Evolutionary conservation across 30 jellyfish, hydroid and myxozoan genomes (phyloP), one percentile per base, ranked within the genome.

Genomic region (Aurelia aurita complex sp. Pacific): DNA sequence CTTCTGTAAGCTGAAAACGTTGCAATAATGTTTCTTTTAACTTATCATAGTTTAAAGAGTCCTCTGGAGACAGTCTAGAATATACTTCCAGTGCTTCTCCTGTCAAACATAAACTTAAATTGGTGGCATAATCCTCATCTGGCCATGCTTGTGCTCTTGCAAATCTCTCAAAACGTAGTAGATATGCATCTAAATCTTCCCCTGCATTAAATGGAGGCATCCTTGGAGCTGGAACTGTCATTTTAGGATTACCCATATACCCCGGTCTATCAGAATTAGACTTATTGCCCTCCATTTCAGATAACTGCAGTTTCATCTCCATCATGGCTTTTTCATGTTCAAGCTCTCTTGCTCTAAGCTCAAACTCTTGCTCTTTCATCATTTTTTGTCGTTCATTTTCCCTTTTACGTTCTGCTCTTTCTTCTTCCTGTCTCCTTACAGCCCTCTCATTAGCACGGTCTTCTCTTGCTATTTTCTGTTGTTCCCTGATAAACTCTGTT

Each of bases 241-340:
- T 61, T 61, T 61, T 61, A 61, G 69, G 33, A 61, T 23, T 17
- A 15, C 69, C 69, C 33, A 23, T 61, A 23, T 23, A 15, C 19
- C 32, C 33, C 5, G 69, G 33, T 17, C 69, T 61, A 15, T 38
- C 50, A 38, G 50, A 38, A 38, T 5, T 38, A 38, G 5, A 38
- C 50, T 70, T 70, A 70, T 36, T 70, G 62, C 51, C 63, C 64
- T 36, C 80, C 62, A 9, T 70, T 43, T 70, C 80, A 1, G 19
- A 23, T 70, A 70, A 70, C 80, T 32, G 64, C 64, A 23, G 51
- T 23, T 70, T 70, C 80, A 70, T 70, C 80, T 35, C 80, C 62
- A 70, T 70, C 80, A 35, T 70, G 80, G 80, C 80, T 23, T 32
- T 70, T 70, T 70, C 80, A 35, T 70, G 63, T 70, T 23, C 80